Base-by-base conservation (phyloP, 2,888 invertebrate species). In the Xylota segnis region DNA sequence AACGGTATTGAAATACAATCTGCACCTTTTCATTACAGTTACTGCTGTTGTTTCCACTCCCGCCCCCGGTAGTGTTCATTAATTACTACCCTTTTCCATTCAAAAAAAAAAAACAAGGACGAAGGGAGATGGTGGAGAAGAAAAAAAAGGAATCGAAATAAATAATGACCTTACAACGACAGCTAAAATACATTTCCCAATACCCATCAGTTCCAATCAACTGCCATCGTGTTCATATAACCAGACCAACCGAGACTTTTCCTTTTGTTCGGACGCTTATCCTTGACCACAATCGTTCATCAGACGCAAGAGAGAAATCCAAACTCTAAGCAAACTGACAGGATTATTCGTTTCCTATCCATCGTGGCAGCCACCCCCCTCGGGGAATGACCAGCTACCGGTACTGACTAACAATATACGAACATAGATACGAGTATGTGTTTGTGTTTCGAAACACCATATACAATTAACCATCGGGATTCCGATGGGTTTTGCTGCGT, bases 231-330 rank as follows among this genome's bases (percentile, higher is more conserved):
- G 72, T 77, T 75, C 74, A 79, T 52, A 65, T 71, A 72, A 47
- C 61, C 71, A 72, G 76, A 58, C 54, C 29, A n/a, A 71, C 56
- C 81, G 56, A 82, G 45, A 68, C 76, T 76, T 23, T 71, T 58
- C 71, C 63, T 58, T 63, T 70, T 74, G 54, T 72, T 77, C 54
- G 52, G 59, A 82, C 82, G 82, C 86, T 82, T 86, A 86, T 82
- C 86, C 86, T 82, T 86, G 86, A 86, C 86, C 86, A 86, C 86
- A 86, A 77, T 77, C 76, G 82, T 86, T 65, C 76, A 86, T 86
- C 82, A 82, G 72, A 61, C 76, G 40, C 72, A 72, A 76, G 76
- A 82, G 76, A 74, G 76, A 74, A 82, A 86, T 86, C 76, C 72
- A 82, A 82, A 82, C 76, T 86, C 77, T 76, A 77, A 77, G 86